phyloP scores from a whole-genome alignment of 1,140 invertebrate genomes.

The Linepithema humile region DNA sequence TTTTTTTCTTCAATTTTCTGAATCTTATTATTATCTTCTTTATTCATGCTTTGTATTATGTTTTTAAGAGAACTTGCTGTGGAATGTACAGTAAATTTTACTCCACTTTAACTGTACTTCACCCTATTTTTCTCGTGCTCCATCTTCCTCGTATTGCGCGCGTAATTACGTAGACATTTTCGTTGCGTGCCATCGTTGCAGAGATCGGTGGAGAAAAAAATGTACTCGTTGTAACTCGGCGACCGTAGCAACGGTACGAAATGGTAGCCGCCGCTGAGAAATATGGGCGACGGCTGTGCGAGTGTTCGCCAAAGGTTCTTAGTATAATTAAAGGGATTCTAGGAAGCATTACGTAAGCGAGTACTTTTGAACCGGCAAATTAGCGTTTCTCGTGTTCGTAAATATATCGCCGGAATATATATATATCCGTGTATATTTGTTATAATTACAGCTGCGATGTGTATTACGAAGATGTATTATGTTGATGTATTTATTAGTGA shows the following conservation, averaged over 20 bases:
- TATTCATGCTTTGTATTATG: background rate
- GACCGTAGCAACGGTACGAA: conserved; percentile 46
- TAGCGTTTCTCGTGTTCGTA: conserved; percentile 15
- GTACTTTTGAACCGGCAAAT: conserved; percentile 37
- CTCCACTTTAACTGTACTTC: conserved; percentile 29
- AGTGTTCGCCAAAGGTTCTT: conserved; percentile 23
- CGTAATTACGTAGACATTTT: conserved; percentile 63
- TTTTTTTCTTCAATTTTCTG: background rate
- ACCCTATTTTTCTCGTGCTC: conserved; percentile 27
- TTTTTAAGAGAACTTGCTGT: background rate
- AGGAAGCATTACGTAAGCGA: conserved; percentile 6
- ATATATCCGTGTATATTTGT: background rate
- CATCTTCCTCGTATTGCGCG: conserved; percentile 33
- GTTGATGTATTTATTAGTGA: background rate
- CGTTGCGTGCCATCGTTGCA: conserved; percentile 40
- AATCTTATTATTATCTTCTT: background rate
- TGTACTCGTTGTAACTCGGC: background rate
- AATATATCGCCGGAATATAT: background rate
- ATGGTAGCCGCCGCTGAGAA: conserved; percentile 13
- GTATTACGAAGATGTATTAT: background rate
- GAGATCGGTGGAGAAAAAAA: conserved; percentile 41
- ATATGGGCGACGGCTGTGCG: conserved; percentile 34
- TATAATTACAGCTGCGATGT: background rate
- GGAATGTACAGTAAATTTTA: conserved; percentile 29
- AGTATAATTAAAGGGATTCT: conserved; percentile 49